Evolutionary conservation across 2,888 invertebrate species (phyloP), one percentile per base, ranked within the genome.

Genomic region (Cerceris ruficornis): DNA sequence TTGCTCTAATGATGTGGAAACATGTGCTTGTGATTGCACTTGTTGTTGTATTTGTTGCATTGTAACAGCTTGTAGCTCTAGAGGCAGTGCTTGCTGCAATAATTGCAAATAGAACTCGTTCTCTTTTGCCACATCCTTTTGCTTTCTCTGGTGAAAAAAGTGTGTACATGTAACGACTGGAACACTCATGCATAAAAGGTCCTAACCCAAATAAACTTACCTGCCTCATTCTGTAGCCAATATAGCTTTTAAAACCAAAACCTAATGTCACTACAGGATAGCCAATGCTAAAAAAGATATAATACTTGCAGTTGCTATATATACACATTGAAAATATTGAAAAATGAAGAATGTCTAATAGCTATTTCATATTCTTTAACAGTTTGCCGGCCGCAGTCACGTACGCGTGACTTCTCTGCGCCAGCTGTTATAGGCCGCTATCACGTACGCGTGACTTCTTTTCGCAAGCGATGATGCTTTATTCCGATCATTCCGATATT

Each of bases 201-300:
- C 14, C 2, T 1, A 11, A 13, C 28, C 39, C n/a, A 14, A 11
- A n/a, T n/a, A 15, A 42, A 87, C 93, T 92, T 91, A 95, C 95
- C 94, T 95, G 93, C 91, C 98, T 95, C 94, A 98, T 96, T 93
- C 97, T 95, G 93, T 96, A 97, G 86, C 97, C 97, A 82, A 98
- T 95, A 92, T 97, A 97, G 92, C 97, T 96, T 94, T 98, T 98
- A 90, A 98, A 97, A 89, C 98, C 98, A 94, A 98, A 98, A 86
- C 99, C 98, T 91, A 99, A 94, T 87, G 98, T 98, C 67, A 98
- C 98, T 86, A 97, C 97, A 75, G 98, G 98, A 94, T 98, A 99
- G 83, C 97, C 97, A 93, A 97, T 96, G 93, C 96, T 96, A 93
- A 84, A 94, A 80, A 50, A 77, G 69, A 13, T 64, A 66, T 42